Conservation (phyloP, 2,888 invertebrate genomes). For the Drosophila demipolita region DNA sequence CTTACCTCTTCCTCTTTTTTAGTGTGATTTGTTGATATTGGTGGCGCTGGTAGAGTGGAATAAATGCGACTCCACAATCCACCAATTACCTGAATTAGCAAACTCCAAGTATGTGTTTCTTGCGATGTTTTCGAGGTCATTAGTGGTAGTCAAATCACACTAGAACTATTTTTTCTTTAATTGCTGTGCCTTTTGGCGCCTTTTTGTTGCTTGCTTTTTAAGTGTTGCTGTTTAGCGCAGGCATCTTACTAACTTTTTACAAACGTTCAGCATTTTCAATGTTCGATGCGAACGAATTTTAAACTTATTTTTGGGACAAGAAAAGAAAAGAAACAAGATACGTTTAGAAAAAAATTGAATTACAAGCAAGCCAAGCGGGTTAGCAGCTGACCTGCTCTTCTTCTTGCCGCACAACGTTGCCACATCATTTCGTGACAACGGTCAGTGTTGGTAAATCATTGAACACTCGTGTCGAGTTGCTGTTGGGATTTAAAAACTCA, state of each 20-base stretch:
- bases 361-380: conserved; percentile 65
- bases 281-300: background rate
- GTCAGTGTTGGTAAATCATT: conserved; percentile 29
- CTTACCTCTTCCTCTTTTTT: conserved; percentile 66
- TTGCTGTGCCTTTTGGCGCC: conserved; percentile 60
- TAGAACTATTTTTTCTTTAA: conserved; percentile 10
- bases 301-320: background rate
- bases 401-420: conserved; percentile 25
- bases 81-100: conserved; percentile 50
- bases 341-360: conserved; percentile 56
- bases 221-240: background rate
- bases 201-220: conserved; percentile 20
- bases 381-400: conserved; percentile 55
- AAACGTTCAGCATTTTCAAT: conserved; percentile 8
- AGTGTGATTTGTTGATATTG: conserved; percentile 6
- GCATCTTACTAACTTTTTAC: conserved; percentile 10
- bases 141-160: conserved; percentile 44
- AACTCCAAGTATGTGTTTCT: conserved; percentile 53
- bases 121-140: conserved; percentile 44
- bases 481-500: background rate
- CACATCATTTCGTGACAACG: conserved; percentile 10
- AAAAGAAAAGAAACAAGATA: too few species aligned
- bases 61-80: conserved; percentile 63
- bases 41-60: conserved; percentile 46
- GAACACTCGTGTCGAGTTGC: conserved; percentile 1